A percentile compares a stretch with the other conserved stretches of the same genome.
Conservation (phyloP, 1,140 invertebrate genomes). For the honey bee (Apis mellifera) region Amel_HAv3.1 CM009936.2:7783501-7784000, state of each 20-base stretch:
- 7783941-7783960: constrained; percentile 36
- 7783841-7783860: background rate
- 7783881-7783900: too few species aligned
- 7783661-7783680: background rate
- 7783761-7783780: background rate
- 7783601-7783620: too few species aligned
- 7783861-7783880: background rate
- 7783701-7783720: background rate
- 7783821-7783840: background rate
- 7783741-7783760: background rate
- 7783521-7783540: too few species aligned
- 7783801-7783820: background rate
- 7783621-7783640: too few species aligned
- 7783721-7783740: background rate
- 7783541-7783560: too few species aligned
- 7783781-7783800: background rate
- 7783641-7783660: too few species aligned
- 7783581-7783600: too few species aligned
- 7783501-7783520: too few species aligned
- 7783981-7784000: constrained; percentile 52
- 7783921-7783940: constrained; percentile 36
- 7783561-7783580: too few species aligned
- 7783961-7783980: constrained; percentile 46
- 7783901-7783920: background rate
- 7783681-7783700: background rate